Base-by-base conservation (phyloP, 1,140 invertebrate species). In the Sweltsa coloradensis region DNA sequence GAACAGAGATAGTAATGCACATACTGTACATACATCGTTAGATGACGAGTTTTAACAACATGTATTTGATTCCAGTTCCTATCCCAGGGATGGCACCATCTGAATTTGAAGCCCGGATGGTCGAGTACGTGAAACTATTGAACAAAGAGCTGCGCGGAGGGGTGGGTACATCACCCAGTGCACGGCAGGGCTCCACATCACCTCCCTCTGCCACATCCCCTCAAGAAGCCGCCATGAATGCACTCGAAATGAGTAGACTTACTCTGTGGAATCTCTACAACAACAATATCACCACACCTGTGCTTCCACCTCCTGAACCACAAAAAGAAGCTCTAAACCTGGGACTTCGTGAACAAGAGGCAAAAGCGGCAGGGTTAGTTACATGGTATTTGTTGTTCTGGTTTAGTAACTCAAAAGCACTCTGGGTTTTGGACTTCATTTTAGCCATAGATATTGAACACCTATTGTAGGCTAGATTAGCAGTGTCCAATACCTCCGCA, bases 191-290 rank as follows among this genome's bases (percentile, higher is more conserved):
- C 47, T 76, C 64, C 53, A 53, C 68, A 5, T 74, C 78, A 9
- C 76, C 77, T 23, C 76, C 76, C 7, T 62, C 71, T 2, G 66
- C 68, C 5, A 60, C 67, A 21, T 68, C 69, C 9, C 70, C 72
- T 4, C 68, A 68, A 13, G 70, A 74, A 18, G n/a, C 60, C 23
- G 70, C 77, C 0, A 62, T 87, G 24, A 79, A 73, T 45, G 79
- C 78, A 3, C 62, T 84, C 9, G 83, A 87, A 52, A 74, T 87
- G 64, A 80, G 80, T 0, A 73, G 83, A 26, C 70, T 89, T 42
- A 82, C 82, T 0, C 65, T 89, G 1, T 89, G 85, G 83, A 87
- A 82, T 55, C 70, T 89, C 56, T 89, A 86, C 64, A 83, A 81
- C 61, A 81, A 75, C 55, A 75, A 78, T 51, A 64, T 68, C 55